Evolutionary conservation across 2,797 vertebrate species (phyloP).

Genomic region (Urophycis tenuis): DNA sequence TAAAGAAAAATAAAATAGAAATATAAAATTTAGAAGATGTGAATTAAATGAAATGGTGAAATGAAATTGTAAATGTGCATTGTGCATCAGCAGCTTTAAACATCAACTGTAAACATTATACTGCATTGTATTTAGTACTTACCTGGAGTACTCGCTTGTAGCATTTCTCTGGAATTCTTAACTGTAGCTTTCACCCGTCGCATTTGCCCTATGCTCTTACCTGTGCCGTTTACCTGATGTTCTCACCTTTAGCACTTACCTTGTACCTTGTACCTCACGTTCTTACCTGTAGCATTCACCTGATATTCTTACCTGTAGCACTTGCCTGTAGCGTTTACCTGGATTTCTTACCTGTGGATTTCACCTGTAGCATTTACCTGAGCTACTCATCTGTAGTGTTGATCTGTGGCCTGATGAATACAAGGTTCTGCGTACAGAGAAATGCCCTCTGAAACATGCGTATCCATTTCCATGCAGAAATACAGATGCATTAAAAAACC

Average conservation of each 20-base stretch:
- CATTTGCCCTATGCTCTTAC: background rate
- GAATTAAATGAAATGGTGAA: too few relatives aligned
- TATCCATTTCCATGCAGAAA: too few relatives aligned
- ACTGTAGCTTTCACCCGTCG: background rate
- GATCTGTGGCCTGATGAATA: background rate
- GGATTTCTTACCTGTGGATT: background rate
- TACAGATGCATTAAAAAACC: too few relatives aligned
- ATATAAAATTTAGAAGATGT: too few relatives aligned
- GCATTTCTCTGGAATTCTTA: background rate
- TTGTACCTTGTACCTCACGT: background rate
- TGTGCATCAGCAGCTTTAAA: too few relatives aligned
- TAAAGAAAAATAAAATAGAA: too few relatives aligned
- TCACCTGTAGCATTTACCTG: background rate
- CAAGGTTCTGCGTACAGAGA: too few relatives aligned
- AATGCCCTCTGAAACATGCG: too few relatives aligned
- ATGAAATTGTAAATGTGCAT: too few relatives aligned
- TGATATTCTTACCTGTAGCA: background rate
- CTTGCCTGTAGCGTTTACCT: background rate
- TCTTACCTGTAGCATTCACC: background rate
- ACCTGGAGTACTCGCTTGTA: background rate
- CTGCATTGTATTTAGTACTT: background rate
- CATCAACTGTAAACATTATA: too few relatives aligned
- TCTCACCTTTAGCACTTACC: background rate
- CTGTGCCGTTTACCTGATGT: background rate
- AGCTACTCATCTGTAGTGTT: background rate